These are phyloP conservation scores for Microplitis demolitor DNA, from an alignment of 1,140 invertebrate genomes.

Conservation along the genomic window DNA sequence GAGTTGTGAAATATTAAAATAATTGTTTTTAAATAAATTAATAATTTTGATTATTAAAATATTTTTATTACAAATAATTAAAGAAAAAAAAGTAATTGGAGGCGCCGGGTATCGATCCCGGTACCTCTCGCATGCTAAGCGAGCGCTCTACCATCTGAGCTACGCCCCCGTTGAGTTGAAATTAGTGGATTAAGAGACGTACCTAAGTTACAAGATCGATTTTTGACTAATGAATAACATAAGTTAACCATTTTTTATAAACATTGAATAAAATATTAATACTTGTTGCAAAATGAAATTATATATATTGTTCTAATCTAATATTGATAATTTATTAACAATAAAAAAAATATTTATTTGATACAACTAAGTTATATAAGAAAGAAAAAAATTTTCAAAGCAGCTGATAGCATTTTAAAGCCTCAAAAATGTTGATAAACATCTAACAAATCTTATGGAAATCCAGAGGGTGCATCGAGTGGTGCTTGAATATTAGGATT, in stretches of 20 bases:
- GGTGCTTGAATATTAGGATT: slow-evolving; percentile 43
- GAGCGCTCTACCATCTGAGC: slow-evolving; percentile 87
- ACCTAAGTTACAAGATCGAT: neutral
- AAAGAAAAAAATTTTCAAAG: no score
- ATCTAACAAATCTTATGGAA: slow-evolving; percentile 39
- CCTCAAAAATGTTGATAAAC: no score
- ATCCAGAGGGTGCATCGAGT: slow-evolving; percentile 52
- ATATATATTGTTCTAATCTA: no score
- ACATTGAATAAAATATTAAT: no score
- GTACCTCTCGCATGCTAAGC: slow-evolving; percentile 87
- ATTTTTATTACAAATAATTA: slow-evolving; percentile 5
- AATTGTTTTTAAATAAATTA: no score
- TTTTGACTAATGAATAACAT: no score
- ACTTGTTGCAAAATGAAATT: no score
- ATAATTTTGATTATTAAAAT: slow-evolving; percentile 1
- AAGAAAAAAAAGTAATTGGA: slow-evolving; percentile 57
- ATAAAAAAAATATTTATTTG: no score
- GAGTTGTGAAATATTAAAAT: neutral
- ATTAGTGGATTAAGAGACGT: neutral
- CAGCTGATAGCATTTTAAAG: no score
- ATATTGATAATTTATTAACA: no score
- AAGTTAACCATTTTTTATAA: no score
- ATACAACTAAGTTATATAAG: no score
- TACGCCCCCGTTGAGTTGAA: slow-evolving; percentile 66
- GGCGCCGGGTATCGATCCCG: slow-evolving; percentile 82